phyloP scores from a whole-genome alignment of 2,888 invertebrate genomes.

The Malachius bipustulatus region DNA sequence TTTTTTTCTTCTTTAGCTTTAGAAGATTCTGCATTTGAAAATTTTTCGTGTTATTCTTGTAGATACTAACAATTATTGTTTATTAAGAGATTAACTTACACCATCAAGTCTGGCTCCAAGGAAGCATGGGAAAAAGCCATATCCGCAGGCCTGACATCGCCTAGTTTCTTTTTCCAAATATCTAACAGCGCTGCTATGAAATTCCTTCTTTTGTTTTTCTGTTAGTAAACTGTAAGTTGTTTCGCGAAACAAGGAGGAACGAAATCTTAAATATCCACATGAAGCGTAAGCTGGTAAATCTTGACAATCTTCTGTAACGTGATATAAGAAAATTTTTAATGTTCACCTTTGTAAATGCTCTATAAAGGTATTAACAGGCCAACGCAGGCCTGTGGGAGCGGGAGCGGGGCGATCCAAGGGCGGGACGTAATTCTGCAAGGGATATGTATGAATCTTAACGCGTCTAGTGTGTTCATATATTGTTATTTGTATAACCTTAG shows the following conservation, averaged over 20 bases:
- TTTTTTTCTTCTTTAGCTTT: no score
- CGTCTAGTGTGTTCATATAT: no score
- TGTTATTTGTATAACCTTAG: no score
- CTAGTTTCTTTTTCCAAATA: slow-evolving; percentile 47
- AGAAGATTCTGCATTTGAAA: no score
- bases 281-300: slow-evolving; percentile 50
- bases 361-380: no score
- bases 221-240: slow-evolving; percentile 51
- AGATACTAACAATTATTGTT: no score
- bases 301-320: slow-evolving; percentile 36
- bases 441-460: no score
- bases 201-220: slow-evolving; percentile 48
- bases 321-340: neutral
- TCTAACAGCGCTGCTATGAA: slow-evolving; percentile 46
- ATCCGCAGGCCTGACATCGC: slow-evolving; percentile 45
- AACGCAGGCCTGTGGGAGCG: no score
- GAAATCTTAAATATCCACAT: slow-evolving; percentile 50
- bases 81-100: no score
- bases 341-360: slow-evolving; percentile 4
- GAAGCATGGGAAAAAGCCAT: slow-evolving; percentile 42
- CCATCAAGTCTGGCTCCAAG: slow-evolving; percentile 34
- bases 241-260: slow-evolving; percentile 43
- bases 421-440: no score
- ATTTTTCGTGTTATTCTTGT: no score
- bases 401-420: no score